These are phyloP conservation scores for Malacoraja senta DNA, from an alignment of 2,797 vertebrate species.

Conservation along the genomic window DNA sequence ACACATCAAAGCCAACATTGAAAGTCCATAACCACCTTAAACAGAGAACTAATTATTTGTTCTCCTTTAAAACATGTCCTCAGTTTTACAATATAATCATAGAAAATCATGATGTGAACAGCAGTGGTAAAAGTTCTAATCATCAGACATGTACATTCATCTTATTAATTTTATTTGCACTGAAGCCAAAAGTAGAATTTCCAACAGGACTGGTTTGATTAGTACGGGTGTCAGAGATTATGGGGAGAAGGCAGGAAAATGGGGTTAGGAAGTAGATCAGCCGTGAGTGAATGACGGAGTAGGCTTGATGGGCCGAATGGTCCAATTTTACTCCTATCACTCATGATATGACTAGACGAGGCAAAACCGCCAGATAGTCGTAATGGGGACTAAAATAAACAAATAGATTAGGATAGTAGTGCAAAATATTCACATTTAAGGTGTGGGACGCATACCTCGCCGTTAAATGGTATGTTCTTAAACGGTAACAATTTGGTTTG, in stretches of 20 bases:
- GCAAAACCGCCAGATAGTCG: too few species aligned
- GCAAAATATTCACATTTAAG: constrained; percentile 1
- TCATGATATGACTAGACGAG: too few species aligned
- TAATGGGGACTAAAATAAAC: too few species aligned
- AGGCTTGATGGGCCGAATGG: too few species aligned
- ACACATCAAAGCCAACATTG: constrained; percentile 39
- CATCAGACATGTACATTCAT: constrained; percentile 60
- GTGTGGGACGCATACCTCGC: background rate
- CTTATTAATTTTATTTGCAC: background rate
- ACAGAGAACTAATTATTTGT: constrained; percentile 37
- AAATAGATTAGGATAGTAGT: background rate
- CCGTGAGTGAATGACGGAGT: too few species aligned
- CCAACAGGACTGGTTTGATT: background rate
- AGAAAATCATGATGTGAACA: constrained; percentile 81
- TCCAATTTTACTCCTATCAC: too few species aligned
- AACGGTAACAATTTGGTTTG: background rate
- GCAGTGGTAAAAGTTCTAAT: constrained; percentile 68
- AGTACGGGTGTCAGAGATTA: too few species aligned
- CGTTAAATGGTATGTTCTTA: background rate
- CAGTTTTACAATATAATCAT: constrained; percentile 53
- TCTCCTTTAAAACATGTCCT: constrained; percentile 48
- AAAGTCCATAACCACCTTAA: constrained; percentile 52
- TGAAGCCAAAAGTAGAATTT: background rate
- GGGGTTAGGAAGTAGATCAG: too few species aligned
- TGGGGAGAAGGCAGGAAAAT: too few species aligned